Evolutionary conservation across 2,888 invertebrate species (phyloP).

Genomic region (Drosophila tripunctata): DNA sequence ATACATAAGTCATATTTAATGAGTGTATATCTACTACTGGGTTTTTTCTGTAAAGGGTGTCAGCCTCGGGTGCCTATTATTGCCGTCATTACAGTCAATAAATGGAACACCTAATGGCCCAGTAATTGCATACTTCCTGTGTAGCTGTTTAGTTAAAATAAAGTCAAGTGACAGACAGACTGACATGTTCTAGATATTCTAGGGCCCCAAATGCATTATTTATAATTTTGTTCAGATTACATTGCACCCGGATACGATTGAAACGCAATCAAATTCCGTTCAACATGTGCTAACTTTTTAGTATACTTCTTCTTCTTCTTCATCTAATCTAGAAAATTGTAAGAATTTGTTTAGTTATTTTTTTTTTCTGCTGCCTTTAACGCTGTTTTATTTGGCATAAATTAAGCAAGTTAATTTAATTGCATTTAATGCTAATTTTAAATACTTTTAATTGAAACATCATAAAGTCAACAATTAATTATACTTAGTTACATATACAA

Average conservation of each 20-base stretch:
- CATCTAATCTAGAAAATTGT: conserved; percentile 5
- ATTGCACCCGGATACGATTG: conserved; percentile 16
- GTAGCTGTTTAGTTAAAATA: conserved; percentile 3
- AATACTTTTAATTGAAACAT: conserved; percentile 61
- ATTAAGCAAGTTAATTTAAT: conserved; percentile 23
- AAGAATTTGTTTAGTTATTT: neutral
- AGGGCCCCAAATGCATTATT: conserved; percentile 57
- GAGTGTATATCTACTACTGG: neutral
- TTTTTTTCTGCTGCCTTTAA: neutral
- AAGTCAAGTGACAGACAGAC: conserved; percentile 12
- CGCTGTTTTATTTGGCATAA: conserved; percentile 22
- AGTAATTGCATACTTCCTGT: conserved; percentile 60
- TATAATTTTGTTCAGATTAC: conserved; percentile 28
- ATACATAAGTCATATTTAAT: conserved; percentile 7
- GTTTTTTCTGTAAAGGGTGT: no score
- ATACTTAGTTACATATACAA: conserved; percentile 3
- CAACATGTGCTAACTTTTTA: neutral
- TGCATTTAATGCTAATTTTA: conserved; percentile 44
- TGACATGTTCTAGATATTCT: conserved; percentile 26
- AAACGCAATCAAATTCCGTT: conserved; percentile 4
- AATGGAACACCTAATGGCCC: conserved; percentile 39
- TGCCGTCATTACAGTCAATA: conserved; percentile 30
- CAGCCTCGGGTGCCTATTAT: conserved; percentile 30
- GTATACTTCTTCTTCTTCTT: neutral
- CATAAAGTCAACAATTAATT: conserved; percentile 61